Evolutionary conservation across 2,888 invertebrate species (phyloP).

Genomic region (Sisyra nigra): DNA sequence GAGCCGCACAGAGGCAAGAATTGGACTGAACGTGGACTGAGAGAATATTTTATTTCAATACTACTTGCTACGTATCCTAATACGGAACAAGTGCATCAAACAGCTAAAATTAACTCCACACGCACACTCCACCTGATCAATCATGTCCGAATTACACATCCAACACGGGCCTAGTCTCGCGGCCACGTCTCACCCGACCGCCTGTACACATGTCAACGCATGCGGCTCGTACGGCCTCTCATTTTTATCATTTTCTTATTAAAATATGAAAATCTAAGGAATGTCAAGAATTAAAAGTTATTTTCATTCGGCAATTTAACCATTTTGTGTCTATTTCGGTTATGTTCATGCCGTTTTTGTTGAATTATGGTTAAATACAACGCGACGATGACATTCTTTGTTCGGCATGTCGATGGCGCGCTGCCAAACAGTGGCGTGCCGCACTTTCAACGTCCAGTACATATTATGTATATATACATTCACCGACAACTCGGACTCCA

Average conservation of each 20-base stretch:
- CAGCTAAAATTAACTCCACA: slow-evolving; percentile 8
- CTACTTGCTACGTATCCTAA: slow-evolving; percentile 5
- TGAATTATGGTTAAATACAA: too few relatives aligned
- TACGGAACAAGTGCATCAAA: slow-evolving; percentile 7
- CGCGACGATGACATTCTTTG: too few relatives aligned
- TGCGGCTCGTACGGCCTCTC: neutral
- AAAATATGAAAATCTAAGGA: too few relatives aligned
- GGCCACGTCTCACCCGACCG: neutral
- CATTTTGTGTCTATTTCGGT: too few relatives aligned
- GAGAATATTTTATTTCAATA: neutral
- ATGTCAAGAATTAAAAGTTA: too few relatives aligned
- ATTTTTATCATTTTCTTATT: neutral
- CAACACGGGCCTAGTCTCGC: neutral
- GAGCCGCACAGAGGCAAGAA: slow-evolving; percentile 1
- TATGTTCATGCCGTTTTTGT: too few relatives aligned
- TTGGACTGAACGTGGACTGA: neutral
- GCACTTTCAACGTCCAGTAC: too few relatives aligned
- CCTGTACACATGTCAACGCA: neutral
- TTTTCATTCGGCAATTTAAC: too few relatives aligned
- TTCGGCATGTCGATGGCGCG: too few relatives aligned
- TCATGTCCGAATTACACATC: neutral
- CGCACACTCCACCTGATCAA: neutral
- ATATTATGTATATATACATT: too few relatives aligned
- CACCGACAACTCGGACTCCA: too few relatives aligned
- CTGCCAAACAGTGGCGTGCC: too few relatives aligned